These are phyloP conservation scores for Asteroscopus sphinx DNA, from an alignment of 2,888 invertebrate species.

Conservation along the genomic window DNA sequence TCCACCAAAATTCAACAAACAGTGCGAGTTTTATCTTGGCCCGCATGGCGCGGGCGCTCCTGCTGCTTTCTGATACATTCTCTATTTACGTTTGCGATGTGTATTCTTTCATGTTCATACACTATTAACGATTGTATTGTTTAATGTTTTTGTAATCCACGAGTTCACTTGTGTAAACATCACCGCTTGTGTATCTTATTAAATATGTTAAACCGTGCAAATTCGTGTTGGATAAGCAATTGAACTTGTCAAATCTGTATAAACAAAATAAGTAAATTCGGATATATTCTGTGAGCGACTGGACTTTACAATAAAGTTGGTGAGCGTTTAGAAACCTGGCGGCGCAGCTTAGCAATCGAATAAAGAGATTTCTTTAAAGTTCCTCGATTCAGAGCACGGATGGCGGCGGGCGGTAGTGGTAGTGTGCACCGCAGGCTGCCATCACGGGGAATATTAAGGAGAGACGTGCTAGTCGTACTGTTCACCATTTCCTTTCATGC, in stretches of 20 bases:
- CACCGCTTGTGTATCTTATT: conserved; percentile 24
- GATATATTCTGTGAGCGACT: conserved; percentile 27
- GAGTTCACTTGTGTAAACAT: conserved; percentile 42
- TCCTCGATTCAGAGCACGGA: conserved; percentile 57
- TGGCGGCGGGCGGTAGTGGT: conserved; percentile 49
- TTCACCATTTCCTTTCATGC: conserved; percentile 50
- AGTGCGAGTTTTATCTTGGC: conserved; percentile 52
- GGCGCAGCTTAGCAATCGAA: conserved; percentile 57
- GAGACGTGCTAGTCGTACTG: conserved; percentile 51
- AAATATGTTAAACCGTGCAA: conserved; percentile 19
- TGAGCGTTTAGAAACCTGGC: conserved; percentile 50
- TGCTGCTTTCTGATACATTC: conserved; percentile 51
- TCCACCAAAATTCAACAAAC: conserved; percentile 53
- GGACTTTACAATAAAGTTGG: conserved; percentile 40
- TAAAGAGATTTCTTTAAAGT: conserved; percentile 62
- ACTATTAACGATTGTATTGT: conserved; percentile 44
- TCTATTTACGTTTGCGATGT: conserved; percentile 45
- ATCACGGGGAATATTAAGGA: conserved; percentile 58
- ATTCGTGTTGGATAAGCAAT: conserved; percentile 19
- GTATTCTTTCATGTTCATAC: conserved; percentile 48
- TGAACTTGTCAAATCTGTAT: conserved; percentile 5
- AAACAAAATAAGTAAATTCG: conserved; percentile 1
- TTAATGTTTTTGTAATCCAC: conserved; percentile 50
- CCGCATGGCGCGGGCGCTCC: conserved; percentile 55
- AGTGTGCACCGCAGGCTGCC: conserved; percentile 42